Evolutionary conservation across 2,797 vertebrate genomes (phyloP).

Genomic region (Tadarida brasiliensis): DNA sequence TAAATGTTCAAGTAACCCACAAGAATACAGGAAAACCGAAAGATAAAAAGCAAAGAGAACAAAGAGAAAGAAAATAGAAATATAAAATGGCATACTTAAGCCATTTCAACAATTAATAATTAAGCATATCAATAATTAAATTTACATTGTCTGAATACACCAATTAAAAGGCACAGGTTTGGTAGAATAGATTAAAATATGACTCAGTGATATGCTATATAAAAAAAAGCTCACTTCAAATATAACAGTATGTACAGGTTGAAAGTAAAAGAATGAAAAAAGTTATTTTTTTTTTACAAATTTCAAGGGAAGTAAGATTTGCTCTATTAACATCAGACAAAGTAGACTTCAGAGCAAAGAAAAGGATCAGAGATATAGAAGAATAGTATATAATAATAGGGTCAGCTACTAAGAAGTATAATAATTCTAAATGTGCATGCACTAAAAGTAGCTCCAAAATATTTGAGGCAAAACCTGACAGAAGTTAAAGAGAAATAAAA

Average conservation of each 20-base stretch:
- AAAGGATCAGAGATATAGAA: background rate
- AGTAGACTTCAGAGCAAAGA: background rate
- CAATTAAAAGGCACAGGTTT: background rate
- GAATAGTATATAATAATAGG: background rate
- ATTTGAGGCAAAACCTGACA: background rate
- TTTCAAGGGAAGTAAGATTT: background rate
- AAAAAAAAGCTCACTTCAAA: background rate
- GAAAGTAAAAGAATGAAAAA: background rate
- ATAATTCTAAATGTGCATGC: background rate
- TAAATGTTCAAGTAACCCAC: conserved; percentile 14
- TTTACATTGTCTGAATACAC: background rate
- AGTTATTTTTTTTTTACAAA: background rate
- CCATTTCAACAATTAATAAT: too few relatives aligned
- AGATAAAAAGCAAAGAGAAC: background rate
- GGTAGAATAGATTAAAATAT: background rate
- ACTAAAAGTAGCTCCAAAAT: background rate
- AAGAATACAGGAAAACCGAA: background rate
- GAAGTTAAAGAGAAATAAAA: background rate
- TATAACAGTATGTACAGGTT: background rate
- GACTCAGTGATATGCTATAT: background rate
- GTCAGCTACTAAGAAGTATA: background rate
- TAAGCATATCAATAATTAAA: background rate
- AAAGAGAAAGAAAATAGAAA: background rate
- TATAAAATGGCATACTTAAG: background rate
- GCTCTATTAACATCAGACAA: background rate